phyloP scores from a whole-genome alignment of 2,797 vertebrate species.

The Lutjanus campechanus region DNA sequence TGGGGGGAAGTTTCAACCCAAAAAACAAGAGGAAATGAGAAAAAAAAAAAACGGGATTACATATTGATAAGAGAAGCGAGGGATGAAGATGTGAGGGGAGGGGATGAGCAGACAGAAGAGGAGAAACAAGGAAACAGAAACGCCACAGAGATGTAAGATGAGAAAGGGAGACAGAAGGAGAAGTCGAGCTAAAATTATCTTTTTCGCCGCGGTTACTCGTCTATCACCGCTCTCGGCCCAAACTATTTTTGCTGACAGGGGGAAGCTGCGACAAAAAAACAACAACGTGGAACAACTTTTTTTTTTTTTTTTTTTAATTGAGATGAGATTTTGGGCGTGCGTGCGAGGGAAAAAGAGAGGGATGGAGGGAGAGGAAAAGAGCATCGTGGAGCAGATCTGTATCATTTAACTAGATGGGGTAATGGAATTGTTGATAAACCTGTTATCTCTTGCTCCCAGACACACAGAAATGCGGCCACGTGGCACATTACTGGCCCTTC shows the following conservation, averaged over 20 bases:
- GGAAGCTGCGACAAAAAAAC: constrained; percentile 34
- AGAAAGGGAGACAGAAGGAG: constrained; percentile 34
- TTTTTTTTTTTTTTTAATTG: constrained; percentile 36
- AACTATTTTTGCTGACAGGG: constrained; percentile 34
- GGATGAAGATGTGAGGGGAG: neutral
- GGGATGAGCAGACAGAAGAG: constrained; percentile 21
- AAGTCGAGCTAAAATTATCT: constrained; percentile 46
- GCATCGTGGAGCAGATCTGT: constrained; percentile 64
- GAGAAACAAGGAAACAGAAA: constrained; percentile 37
- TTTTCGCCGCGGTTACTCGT: constrained; percentile 36
- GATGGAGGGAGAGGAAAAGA: constrained; percentile 25
- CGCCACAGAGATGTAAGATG: constrained; percentile 36
- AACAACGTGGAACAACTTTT: constrained; percentile 38
- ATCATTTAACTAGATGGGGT: constrained; percentile 76
- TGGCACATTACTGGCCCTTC: constrained; percentile 55
- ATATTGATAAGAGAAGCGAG: constrained; percentile 59
- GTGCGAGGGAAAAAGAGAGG: neutral
- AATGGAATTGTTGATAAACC: constrained; percentile 72
- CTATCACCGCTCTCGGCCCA: constrained; percentile 32
- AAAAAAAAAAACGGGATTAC: constrained; percentile 57
- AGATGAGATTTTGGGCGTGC: constrained; percentile 33
- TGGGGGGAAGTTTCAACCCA: constrained; percentile 54
- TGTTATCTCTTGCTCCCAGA: constrained; percentile 75
- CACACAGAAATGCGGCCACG: constrained; percentile 42
- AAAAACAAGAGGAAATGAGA: constrained; percentile 28